Conservation (phyloP, 1,140 invertebrate genomes). For the Drosophila ficusphila region DNA sequence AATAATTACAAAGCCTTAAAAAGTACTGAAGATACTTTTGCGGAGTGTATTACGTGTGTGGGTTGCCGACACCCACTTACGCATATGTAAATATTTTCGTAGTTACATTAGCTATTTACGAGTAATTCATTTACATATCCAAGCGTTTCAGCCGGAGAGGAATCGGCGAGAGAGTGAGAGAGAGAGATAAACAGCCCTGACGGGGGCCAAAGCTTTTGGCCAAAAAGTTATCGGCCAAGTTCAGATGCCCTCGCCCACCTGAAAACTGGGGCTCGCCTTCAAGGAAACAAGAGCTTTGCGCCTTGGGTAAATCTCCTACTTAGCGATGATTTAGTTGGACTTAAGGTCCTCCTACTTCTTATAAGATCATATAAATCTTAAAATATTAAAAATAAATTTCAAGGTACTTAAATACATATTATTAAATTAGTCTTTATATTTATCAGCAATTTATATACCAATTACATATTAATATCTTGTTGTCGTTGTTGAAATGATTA, state of each 20-base stretch:
- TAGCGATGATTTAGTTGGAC: not conserved
- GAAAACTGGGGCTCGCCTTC: not conserved
- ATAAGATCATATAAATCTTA: too few species aligned
- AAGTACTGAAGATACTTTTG: too few species aligned
- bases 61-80: slow-evolving; percentile 44
- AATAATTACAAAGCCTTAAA: too few species aligned
- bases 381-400: too few species aligned
- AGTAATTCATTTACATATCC: slow-evolving; percentile 50
- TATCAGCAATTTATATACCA: too few species aligned
- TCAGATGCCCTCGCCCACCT: slow-evolving; percentile 19
- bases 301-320: not conserved
- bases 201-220: slow-evolving; percentile 23
- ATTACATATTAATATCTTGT: too few species aligned
- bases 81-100: slow-evolving; percentile 66
- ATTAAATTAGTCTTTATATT: too few species aligned
- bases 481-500: too few species aligned
- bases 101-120: slow-evolving; percentile 46
- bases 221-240: slow-evolving; percentile 44
- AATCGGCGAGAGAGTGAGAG: not conserved
- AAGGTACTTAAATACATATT: too few species aligned
- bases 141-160: slow-evolving; percentile 1
- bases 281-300: not conserved
- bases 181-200: slow-evolving; percentile 12
- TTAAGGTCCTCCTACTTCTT: too few species aligned
- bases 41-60: slow-evolving; percentile 11